These are phyloP conservation scores for Drosophila sordidapex DNA, from an alignment of 2,888 invertebrate species.

Conservation along the genomic window DNA sequence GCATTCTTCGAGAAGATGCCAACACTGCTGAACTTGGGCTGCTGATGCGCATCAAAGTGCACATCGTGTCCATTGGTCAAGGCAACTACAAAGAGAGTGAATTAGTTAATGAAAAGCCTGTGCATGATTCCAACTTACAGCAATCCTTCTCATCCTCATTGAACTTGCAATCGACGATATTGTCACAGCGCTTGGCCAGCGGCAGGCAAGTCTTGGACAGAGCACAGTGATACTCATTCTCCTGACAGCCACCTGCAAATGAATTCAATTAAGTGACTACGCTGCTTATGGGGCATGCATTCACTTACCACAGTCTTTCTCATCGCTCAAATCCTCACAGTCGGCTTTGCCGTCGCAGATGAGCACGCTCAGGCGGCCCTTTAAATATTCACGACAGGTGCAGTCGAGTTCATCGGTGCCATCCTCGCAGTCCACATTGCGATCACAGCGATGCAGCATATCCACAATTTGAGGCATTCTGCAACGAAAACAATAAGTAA, in stretches of 20 bases:
- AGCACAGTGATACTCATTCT: conserved; percentile 88
- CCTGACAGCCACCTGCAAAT: conserved; percentile 87
- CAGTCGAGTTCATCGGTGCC: conserved; percentile 92
- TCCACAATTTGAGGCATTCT: conserved; percentile 89
- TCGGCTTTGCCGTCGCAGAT: conserved; percentile 92
- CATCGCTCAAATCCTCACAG: conserved; percentile 91
- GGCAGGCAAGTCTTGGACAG: conserved; percentile 88
- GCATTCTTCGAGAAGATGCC: conserved; percentile 88
- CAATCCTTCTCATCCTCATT: conserved; percentile 93
- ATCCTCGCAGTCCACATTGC: conserved; percentile 91
- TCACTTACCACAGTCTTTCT: conserved; percentile 89
- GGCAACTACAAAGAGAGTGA: conserved; percentile 86
- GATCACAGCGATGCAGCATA: conserved; percentile 88
- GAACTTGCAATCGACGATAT: conserved; percentile 87
- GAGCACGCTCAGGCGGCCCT: conserved; percentile 85
- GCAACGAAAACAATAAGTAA: conserved; percentile 57
- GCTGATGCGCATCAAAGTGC: conserved; percentile 87
- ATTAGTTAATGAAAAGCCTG: too few relatives aligned
- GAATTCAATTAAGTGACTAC: background rate
- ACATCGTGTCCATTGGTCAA: conserved; percentile 88
- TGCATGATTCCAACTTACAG: conserved; percentile 86
- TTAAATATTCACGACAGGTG: conserved; percentile 89
- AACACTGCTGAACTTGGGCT: conserved; percentile 87
- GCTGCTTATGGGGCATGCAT: accelerated
- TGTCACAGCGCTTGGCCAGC: conserved; percentile 88